Base-by-base conservation (phyloP, 2,888 invertebrate species). In the Lamproptera curius region DNA sequence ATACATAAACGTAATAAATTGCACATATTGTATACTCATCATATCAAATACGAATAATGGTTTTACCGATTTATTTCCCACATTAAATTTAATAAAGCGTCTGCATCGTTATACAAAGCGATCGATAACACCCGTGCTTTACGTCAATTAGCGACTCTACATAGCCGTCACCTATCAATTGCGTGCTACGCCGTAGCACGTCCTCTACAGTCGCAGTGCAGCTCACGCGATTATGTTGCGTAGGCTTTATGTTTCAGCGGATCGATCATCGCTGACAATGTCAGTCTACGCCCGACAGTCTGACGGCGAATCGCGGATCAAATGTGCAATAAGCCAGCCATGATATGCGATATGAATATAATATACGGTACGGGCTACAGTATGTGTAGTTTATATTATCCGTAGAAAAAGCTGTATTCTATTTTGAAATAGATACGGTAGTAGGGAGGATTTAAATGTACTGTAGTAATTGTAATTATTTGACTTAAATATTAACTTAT, bases 161-260 rank as follows among this genome's bases (percentile, higher is more conserved):
- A 8, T 10, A 28, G 10, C 6, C 4, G 28, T 28, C 16, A 9
- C 6, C n/a, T 40, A 40, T 28, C 20, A 20, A 36, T 35, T 34
- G 35, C 26, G 11, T 16, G 37, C 23, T 23, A 38, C 23, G 14
- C 15, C 43, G 43, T 37, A 44, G 36, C 6, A 20, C 20, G 3
- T 20, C 4, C 6, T 3, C 20, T 20, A 38, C 37, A 44, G 46
- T 46, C 46, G 46, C 46, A 46, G 17, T 46, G 46, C 46, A 40
- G 46, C 16, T 11, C 35, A 14, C 40, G 46, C 17, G 38, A 23
- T 28, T 28, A 28, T 17, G 31, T 23, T 11, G 39, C 4, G 13
- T 33, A n/a, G 14, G 42, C 46, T 28, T 36, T 41, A 35, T 28
- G 35, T 16, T 16, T 33, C 33, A 39, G 1, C 13, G 36, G 35